Conservation (phyloP, 35 echinoderm and acorn worm species). For the Patiria miniata region DNA sequence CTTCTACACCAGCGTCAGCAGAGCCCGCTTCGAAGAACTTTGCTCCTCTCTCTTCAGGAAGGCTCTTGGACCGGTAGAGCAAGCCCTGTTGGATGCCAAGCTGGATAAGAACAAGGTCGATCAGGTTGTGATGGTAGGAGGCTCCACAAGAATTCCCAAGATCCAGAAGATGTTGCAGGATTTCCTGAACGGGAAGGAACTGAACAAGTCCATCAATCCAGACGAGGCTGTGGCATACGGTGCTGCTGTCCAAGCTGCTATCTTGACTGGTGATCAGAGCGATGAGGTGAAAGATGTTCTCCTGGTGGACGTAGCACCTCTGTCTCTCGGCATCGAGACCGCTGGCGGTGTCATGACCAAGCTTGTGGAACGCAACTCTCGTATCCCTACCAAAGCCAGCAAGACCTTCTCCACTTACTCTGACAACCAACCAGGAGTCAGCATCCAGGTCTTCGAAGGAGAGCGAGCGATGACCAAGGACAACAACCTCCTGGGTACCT, state of each 20-base stretch:
- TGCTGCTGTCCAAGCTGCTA: conserved; percentile 78
- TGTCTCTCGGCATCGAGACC: conserved; percentile 79
- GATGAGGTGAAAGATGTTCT: conserved; percentile 66
- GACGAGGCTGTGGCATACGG: conserved; percentile 84
- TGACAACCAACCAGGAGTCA: conserved; percentile 74
- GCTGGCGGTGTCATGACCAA: conserved; percentile 90
- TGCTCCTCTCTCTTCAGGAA: conserved; percentile 52
- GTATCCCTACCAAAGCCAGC: conserved; percentile 43
- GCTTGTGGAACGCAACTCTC: conserved; percentile 75
- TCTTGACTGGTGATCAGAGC: conserved; percentile 75
- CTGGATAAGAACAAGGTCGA: conserved; percentile 60
- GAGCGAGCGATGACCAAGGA: conserved; percentile 66
- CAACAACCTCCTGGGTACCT: conserved; percentile 66
- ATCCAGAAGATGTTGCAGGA: conserved; percentile 71
- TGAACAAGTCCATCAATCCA: conserved; percentile 75
- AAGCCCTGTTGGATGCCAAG: conserved; percentile 62
- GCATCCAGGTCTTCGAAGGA: conserved; percentile 74
- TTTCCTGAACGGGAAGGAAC: conserved; percentile 66
- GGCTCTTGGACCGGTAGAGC: conserved; percentile 51
- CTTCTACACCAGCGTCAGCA: conserved; percentile 57
- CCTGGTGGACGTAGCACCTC: conserved; percentile 80
- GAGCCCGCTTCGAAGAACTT: conserved; percentile 69
- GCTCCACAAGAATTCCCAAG: conserved; percentile 74
- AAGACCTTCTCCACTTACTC: conserved; percentile 53
- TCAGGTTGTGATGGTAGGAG: conserved; percentile 67